Percentiles rank a stretch among this genome's conserved stretches.
Conservation (phyloP, 1,140 invertebrate species). For the Saccostrea echinata region DNA sequence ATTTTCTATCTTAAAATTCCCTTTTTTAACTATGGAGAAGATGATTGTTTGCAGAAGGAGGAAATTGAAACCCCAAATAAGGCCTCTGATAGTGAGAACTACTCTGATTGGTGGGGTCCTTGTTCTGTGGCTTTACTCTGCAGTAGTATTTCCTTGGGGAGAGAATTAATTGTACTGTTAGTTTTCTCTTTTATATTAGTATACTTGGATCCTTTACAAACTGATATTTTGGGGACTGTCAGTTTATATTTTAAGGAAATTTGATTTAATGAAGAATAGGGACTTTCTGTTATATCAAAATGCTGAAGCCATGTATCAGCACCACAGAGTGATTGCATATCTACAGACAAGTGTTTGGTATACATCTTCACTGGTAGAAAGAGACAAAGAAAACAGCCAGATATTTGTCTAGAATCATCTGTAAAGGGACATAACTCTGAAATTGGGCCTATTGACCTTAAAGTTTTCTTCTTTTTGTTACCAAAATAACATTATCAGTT, state of each 20-base stretch:
- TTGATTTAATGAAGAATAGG: neutral
- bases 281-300: neutral
- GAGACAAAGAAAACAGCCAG: neutral
- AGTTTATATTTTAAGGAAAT: neutral
- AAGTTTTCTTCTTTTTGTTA: too few species aligned
- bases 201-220: neutral
- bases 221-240: neutral
- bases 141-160: neutral
- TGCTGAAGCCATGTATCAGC: slow-evolving; percentile 11
- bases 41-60: neutral
- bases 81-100: neutral
- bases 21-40: neutral
- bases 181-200: neutral
- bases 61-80: neutral
- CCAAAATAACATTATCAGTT: too few species aligned
- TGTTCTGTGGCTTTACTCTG: neutral
- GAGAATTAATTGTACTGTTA: neutral
- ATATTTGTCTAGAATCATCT: neutral
- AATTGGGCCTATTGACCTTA: too few species aligned
- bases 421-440: too few species aligned
- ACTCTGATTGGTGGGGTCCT: neutral
- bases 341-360: slow-evolving; percentile 39
- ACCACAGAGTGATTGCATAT: slow-evolving; percentile 3
- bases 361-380: slow-evolving; percentile 11
- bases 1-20: neutral